phyloP scores from a whole-genome alignment of 2,888 invertebrate genomes.

The Pollenia angustigena region DNA sequence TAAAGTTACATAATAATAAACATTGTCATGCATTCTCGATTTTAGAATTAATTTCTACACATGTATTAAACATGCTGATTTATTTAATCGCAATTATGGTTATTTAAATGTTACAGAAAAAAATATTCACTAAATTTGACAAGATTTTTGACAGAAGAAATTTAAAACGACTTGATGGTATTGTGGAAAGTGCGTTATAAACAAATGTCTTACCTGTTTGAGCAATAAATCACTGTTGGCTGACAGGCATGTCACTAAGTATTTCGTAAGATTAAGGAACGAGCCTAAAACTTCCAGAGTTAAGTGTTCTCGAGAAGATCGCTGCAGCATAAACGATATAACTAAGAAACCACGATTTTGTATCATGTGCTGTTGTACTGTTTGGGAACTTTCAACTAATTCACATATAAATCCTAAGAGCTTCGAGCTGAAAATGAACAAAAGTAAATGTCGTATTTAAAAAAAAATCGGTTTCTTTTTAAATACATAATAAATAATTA shows the following conservation, averaged over 20 bases:
- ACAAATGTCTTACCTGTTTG: constrained; percentile 90
- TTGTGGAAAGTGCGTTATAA: not conserved
- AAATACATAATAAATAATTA: not conserved
- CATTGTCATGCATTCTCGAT: constrained; percentile 59
- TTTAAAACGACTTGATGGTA: not conserved
- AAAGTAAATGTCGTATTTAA: not conserved
- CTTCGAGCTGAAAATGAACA: constrained; percentile 90
- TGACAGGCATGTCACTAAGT: constrained; percentile 95
- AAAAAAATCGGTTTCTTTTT: too few species aligned
- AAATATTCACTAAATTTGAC: constrained; percentile 8
- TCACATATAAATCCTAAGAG: constrained; percentile 98
- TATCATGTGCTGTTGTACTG: constrained; percentile 99
- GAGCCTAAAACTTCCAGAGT: constrained; percentile 97
- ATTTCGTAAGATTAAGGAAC: constrained; percentile 95
- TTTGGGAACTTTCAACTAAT: constrained; percentile 97
- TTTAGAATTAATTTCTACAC: constrained; percentile 48
- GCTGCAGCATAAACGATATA: constrained; percentile 97
- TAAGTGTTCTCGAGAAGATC: constrained; percentile 96
- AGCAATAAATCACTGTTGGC: constrained; percentile 95
- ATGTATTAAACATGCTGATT: constrained; percentile 59
- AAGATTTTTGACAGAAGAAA: constrained; percentile 8
- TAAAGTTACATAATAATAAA: constrained; percentile 24
- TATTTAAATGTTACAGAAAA: constrained; percentile 22
- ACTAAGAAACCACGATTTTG: constrained; percentile 99
- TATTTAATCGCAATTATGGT: constrained; percentile 28